Base-by-base conservation (phyloP, 35 echinoderm and acorn worm species). In the Acanthaster planci region DNA sequence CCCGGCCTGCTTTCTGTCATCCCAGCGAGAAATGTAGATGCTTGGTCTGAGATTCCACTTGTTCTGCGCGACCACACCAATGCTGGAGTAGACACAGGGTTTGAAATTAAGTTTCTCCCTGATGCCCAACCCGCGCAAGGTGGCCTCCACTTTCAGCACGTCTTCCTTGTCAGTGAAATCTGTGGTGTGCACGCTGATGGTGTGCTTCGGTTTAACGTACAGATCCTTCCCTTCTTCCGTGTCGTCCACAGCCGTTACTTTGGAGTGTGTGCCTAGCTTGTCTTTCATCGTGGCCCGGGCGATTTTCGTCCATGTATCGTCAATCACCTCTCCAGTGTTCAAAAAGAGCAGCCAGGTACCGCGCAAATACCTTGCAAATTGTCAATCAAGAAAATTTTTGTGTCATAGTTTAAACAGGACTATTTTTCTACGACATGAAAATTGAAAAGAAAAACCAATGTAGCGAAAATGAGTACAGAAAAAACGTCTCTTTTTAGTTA, bases 101-200 rank as follows among this genome's bases (percentile, higher is more conserved):
- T 85, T 85, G 83, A 76, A 85, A 7, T 8, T 39, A 19, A 85
- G 21, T 19, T 37, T 21, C 17, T 19, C 19, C 26, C 59, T 47
- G 29, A 85, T 39, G 12, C 83, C 83, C 3, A 51, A 26, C 8
- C 36, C 31, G 22, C 83, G 55, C 29, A 85, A 29, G 34, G 19
- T 38, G 23, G 23, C 60, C 42, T 85, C 83, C 57, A 85, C 21
- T 26, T 64, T 39, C 31, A 59, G 15, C 30, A 85, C 58, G 16
- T 35, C 55, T 19, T 31, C 55, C 37, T 85, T 51, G 37, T 85
- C 58, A 8, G 83, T 85, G 40, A 72, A 85, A 57, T 85, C 60
- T 9, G 22, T 72, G 22, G 38, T 85, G 58, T 85, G 77, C 30
- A 85, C 83, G 67, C 83, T 60, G 12, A 85, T 85, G 18, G 77